Evolutionary conservation across 2,113 vertebrate genomes (phyloP).

Genomic region (Sialia sialis): DNA sequence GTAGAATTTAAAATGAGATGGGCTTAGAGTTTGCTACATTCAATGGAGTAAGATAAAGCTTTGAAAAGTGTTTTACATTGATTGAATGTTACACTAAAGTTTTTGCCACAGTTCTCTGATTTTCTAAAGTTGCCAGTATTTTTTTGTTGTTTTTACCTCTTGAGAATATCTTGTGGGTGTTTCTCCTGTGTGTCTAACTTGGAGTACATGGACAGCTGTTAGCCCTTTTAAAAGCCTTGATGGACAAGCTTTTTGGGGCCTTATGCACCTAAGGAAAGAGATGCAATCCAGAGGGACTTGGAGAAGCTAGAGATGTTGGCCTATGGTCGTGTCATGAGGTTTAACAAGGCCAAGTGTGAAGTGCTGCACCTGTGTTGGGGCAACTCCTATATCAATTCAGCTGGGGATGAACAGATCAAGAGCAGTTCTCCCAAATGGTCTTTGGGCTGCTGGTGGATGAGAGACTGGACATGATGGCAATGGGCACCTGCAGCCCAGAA

Average conservation of each 20-base stretch:
- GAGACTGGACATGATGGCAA: not conserved
- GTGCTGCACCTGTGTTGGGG: fast-evolving
- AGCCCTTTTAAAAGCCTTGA: not conserved
- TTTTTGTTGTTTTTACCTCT: not conserved
- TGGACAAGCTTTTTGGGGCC: not conserved
- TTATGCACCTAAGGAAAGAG: not conserved
- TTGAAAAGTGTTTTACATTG: not conserved
- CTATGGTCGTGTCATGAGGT: not conserved
- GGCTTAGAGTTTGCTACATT: not conserved
- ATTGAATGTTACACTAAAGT: not conserved
- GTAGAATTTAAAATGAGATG: not conserved
- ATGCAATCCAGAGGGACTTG: not conserved
- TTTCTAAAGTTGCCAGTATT: not conserved
- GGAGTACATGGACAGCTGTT: not conserved
- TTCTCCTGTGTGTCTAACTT: not conserved
- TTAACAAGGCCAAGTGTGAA: not conserved
- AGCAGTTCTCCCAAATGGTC: fast-evolving
- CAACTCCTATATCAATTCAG: fast-evolving
- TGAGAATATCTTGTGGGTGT: not conserved
- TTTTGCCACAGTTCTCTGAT: not conserved
- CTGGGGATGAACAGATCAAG: not conserved
- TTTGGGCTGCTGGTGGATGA: not conserved
- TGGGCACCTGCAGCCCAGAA: not conserved
- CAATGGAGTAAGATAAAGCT: not conserved
- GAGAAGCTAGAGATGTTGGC: not conserved